Evolutionary conservation across 2,797 vertebrate species (phyloP), one percentile per base, ranked within the genome.

Genomic region (Diglossa cyanea): DNA sequence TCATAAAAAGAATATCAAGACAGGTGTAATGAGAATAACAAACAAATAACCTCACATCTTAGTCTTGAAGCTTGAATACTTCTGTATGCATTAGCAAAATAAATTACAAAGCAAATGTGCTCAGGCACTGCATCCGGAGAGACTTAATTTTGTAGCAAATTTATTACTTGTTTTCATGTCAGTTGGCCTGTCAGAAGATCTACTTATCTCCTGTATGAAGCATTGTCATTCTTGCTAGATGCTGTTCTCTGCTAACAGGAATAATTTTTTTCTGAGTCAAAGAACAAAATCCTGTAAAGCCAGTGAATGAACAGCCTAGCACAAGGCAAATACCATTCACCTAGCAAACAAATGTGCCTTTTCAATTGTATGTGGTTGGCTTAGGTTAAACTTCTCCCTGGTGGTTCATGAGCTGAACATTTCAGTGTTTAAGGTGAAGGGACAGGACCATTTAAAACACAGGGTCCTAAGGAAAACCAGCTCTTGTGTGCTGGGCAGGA

Each of bases 141-240:
- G 58, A 90, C 30, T 92, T 70, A 1, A 33, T 88, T 94, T 91
- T 94, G 85, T 47, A 67, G 40, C 51, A 75, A 62, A 94, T 70
- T 90, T 84, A 65, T 83, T 84, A 37, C 44, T 78, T 91, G 68
- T 76, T 97, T 95, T 87, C 33, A 5, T 58, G 23, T 74, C 88
- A 77, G 61, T 33, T 71, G 72, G 50, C 20, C 40, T 92, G 72
- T 80, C 75, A 83, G 60, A 93, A 72, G 33, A 91, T 42, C 65
- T 68, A 15, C 62, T 94, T 91, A 63, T 63, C 45, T 94, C n/a
- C 45, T 72, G 23, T 10, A 9, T 23, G 35, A 80, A 47, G 15
- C 35, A 9, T 51, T 90, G 61, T 12, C n/a, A 3, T 79, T 77
- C 33, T 86, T 79, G 78, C n/a, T 87, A 65, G 39, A 33, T 58